phyloP scores from a whole-genome alignment of 92 coral and sea anemone genomes.

The Siderastrea radians region DNA sequence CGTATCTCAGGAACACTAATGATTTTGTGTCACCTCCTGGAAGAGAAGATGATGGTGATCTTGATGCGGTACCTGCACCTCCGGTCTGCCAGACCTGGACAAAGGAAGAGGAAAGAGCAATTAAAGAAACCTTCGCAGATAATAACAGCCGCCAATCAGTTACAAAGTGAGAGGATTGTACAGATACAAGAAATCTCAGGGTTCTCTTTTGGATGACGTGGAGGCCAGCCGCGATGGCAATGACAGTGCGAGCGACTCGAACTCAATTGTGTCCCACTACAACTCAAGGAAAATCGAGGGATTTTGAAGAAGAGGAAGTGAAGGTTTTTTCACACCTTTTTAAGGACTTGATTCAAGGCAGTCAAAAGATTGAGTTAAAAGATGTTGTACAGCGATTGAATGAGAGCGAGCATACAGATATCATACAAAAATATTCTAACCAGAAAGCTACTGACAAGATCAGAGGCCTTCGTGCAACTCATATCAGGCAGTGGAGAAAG shows the following conservation, averaged over 20 bases:
- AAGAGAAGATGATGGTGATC: background rate
- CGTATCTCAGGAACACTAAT: conserved; percentile 1
- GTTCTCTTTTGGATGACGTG: background rate
- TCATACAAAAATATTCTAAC: background rate
- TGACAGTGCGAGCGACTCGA: background rate
- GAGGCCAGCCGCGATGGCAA: background rate
- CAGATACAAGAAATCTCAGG: background rate
- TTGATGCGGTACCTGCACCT: background rate
- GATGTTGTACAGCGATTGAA: background rate
- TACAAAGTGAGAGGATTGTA: background rate
- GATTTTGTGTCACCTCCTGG: background rate
- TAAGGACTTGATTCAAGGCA: conserved; percentile 12
- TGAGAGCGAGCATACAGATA: background rate
- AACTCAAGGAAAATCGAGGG: conserved; percentile 3
- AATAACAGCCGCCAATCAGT: conserved; percentile 15
- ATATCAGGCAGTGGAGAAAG: conserved; percentile 25
- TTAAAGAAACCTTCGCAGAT: background rate
- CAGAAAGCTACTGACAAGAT: conserved; percentile 10
- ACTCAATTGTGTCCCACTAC: conserved; percentile 16
- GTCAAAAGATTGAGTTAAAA: background rate
- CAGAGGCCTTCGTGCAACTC: conserved; percentile 13
- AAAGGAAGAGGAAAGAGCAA: background rate
- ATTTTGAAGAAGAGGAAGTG: conserved; percentile 15
- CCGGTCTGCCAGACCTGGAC: background rate
- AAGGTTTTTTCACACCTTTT: background rate